phyloP scores from a whole-genome alignment of 2,113 vertebrate genomes.

The Butastur rufipennis region DNA sequence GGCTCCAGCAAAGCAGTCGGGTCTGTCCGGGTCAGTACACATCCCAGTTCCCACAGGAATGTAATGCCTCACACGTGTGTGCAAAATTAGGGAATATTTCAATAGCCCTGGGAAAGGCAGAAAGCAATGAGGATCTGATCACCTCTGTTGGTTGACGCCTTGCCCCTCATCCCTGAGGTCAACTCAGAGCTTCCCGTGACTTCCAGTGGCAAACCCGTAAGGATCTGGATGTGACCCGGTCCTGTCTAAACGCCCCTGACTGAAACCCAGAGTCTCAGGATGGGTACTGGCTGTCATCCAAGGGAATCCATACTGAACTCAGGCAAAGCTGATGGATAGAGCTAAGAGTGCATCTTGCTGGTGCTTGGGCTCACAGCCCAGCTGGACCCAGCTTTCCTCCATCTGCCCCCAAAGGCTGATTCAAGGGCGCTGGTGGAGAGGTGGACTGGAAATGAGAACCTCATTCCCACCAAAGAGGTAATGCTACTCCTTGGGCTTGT shows the following conservation, averaged over 20 bases:
- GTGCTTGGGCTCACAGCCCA: not conserved
- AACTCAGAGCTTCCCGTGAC: not conserved
- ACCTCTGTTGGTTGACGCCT: not conserved
- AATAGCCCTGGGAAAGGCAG: not conserved
- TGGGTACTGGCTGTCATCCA: not conserved
- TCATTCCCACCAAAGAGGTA: not conserved
- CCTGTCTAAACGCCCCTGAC: rapidly evolving
- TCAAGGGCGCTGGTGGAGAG: not conserved
- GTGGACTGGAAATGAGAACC: not conserved
- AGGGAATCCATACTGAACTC: not conserved
- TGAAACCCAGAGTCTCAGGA: not conserved
- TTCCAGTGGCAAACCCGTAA: not conserved
- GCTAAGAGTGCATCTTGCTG: not conserved
- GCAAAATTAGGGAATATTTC: not conserved
- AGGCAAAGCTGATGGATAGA: not conserved
- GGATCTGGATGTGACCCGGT: not conserved
- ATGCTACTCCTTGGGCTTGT: not conserved
- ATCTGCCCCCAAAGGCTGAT: not conserved
- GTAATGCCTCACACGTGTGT: rapidly evolving
- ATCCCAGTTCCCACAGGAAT: not conserved
- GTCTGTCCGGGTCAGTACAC: not conserved
- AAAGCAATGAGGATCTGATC: not conserved
- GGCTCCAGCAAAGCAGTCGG: not conserved
- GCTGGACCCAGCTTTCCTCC: not conserved
- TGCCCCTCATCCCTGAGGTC: not conserved